phyloP scores from a whole-genome alignment of 2,888 invertebrate genomes.

The Ellobium chinense region DNA sequence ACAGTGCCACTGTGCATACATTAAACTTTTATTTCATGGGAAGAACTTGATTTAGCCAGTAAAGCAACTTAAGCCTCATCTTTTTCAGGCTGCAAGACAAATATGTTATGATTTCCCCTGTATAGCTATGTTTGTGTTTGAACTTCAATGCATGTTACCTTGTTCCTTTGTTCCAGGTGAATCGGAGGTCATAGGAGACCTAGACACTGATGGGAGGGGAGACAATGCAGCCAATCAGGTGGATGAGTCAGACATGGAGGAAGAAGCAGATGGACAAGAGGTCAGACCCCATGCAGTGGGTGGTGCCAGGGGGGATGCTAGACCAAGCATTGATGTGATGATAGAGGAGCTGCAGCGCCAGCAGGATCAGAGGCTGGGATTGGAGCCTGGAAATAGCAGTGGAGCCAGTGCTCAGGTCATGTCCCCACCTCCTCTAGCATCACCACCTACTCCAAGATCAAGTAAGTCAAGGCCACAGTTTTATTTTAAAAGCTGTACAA shows the following conservation, averaged over 20 bases:
- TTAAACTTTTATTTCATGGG: too few relatives aligned
- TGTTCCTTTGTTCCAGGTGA: conserved; percentile 49
- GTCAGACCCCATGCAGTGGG: conserved; percentile 18
- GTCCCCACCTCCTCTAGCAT: conserved; percentile 40
- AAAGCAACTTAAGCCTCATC: too few relatives aligned
- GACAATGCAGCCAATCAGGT: neutral
- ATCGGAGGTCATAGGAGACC: conserved; percentile 55
- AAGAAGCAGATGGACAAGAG: conserved; percentile 30
- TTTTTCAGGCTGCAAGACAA: too few relatives aligned
- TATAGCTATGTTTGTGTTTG: too few relatives aligned
- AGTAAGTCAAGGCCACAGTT: conserved; percentile 39
- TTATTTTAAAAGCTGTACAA: too few relatives aligned
- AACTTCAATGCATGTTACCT: too few relatives aligned
- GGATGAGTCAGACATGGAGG: conserved; percentile 21
- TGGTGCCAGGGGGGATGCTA: conserved; percentile 5
- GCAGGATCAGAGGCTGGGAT: neutral
- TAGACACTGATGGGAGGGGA: conserved; percentile 14
- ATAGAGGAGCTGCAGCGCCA: conserved; percentile 84
- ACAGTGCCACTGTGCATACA: too few relatives aligned
- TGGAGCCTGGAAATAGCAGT: neutral
- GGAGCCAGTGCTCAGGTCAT: neutral
- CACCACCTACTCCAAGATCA: conserved; percentile 28
- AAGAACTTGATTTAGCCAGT: too few relatives aligned
- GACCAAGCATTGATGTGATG: conserved; percentile 85
- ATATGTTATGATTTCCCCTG: too few relatives aligned